Evolutionary conservation across 2,113 vertebrate genomes (phyloP), one percentile per base, ranked within the genome.

Genomic region (Chroicocephalus ridibundus): DNA sequence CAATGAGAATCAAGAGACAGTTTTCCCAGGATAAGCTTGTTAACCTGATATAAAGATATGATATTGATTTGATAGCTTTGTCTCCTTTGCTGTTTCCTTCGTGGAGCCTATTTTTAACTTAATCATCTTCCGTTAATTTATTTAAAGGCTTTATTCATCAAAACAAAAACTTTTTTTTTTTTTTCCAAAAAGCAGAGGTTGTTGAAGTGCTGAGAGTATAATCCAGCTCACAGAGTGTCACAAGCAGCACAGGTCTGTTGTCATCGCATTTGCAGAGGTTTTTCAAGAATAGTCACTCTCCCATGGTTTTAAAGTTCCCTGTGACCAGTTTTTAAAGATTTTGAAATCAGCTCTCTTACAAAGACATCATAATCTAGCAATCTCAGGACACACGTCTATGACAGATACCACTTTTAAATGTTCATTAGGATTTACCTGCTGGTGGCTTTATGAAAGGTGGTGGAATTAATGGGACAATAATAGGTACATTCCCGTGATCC

Each of bases 371-470:
- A 82, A 90, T n/a, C 79, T 29, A 86, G 82, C 32, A 88, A 77
- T 34, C 49, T 84, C 75, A 52, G 79, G 89, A 92, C 46, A 72
- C 1, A 0, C 49, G 47, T 54, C 68, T 80, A 49, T 21, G 51
- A 77, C 57, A 31, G 13, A 52, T 88, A 83, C 38, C 36, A 93
- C 74, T 84, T 78, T 71, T 8, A 95, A 96, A 89, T 10, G 26
- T 55, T 96, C 84, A 27, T 84, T 27, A 88, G 66, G 64, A 96
- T 97, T 98, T 99, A 99, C 99, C 99, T 99, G 99, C 98, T 97
- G 99, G 99, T 98, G 99, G 99, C 98, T 99, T 99, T 98, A 99
- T 99, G 97, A 99, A 98, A 94, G 99, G 99, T 38, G 99, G 99
- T 40, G 99, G 99, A 97, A 99, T 99, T 98, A 99, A 98, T 97